phyloP scores from a whole-genome alignment of 1,140 invertebrate genomes.

The Apocrypta bakeri region DNA sequence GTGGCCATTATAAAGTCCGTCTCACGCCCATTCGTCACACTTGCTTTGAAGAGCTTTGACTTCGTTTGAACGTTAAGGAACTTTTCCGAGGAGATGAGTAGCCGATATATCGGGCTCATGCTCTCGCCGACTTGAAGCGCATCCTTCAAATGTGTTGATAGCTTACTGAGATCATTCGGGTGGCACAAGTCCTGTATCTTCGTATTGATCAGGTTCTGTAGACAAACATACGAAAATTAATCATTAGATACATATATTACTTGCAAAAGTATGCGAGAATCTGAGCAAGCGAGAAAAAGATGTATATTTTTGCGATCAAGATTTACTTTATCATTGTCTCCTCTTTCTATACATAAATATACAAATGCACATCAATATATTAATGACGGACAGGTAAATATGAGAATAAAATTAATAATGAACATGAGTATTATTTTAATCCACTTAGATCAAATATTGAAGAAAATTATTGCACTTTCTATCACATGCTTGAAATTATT shows the following conservation, averaged over 20 bases:
- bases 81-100: conserved; percentile 84
- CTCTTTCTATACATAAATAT: not conserved
- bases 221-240: conserved; percentile 15
- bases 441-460: no score
- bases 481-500: not conserved
- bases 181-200: conserved; percentile 87
- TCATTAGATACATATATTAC: not conserved
- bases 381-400: not conserved
- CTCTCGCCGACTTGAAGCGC: conserved; percentile 80
- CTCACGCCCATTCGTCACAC: conserved; percentile 79
- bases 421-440: not conserved
- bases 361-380: not conserved
- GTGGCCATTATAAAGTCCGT: conserved; percentile 94
- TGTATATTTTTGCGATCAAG: not conserved
- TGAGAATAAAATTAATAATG: not conserved
- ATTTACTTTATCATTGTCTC: not conserved
- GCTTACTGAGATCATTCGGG: conserved; percentile 82
- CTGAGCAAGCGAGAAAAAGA: not conserved
- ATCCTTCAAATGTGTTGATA: conserved; percentile 85
- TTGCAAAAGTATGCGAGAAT: not conserved
- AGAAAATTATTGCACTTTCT: no score
- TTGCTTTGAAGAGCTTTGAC: conserved; percentile 87
- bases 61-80: conserved; percentile 91
- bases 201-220: conserved; percentile 79
- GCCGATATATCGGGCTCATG: conserved; percentile 85